A percentile compares a stretch with the other conserved stretches of the same genome.
Evolutionary conservation across 2,113 vertebrate genomes (phyloP).

Genomic region (Noturus placidus): DNA sequence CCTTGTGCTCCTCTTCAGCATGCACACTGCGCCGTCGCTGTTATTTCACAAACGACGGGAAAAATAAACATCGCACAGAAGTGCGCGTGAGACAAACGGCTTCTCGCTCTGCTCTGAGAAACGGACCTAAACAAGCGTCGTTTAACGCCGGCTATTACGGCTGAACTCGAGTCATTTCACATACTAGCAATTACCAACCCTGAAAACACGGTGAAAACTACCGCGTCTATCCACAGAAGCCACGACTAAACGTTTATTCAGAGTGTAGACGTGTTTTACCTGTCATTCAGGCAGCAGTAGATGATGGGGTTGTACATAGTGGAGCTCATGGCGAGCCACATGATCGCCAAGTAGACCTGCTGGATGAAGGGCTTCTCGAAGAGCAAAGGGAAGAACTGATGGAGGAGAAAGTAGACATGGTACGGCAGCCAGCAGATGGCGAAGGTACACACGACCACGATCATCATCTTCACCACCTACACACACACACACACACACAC

Average conservation of each 20-base stretch:
- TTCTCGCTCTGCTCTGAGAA: not conserved
- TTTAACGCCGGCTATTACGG: no score
- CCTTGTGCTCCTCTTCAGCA: not conserved
- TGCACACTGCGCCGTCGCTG: not conserved
- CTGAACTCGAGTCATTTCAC: no score
- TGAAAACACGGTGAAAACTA: not conserved
- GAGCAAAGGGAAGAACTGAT: conserved; percentile 78
- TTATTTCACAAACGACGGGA: not conserved
- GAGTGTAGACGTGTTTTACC: conserved; percentile 66
- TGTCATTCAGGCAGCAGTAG: conserved; percentile 98
- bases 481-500: conserved; percentile 46
- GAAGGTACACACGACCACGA: conserved; percentile 91
- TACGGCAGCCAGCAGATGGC: conserved; percentile 95
- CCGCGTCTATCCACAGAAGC: not conserved
- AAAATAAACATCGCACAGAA: not conserved
- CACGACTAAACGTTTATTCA: not conserved
- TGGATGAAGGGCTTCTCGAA: conserved; percentile 83
- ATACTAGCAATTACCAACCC: not conserved
- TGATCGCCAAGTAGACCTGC: conserved; percentile 90
- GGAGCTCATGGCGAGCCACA: conserved; percentile 99
- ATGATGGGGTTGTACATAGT: conserved; percentile 99
- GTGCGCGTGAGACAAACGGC: not conserved
- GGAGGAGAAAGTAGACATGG: conserved; percentile 91
- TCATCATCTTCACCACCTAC: conserved; percentile 99
- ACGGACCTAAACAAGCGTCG: not conserved